Percentiles rank a stretch among this genome's conserved stretches.
phyloP scores from a whole-genome alignment of 2,113 vertebrate species.

The Tauraco erythrolophus region DNA sequence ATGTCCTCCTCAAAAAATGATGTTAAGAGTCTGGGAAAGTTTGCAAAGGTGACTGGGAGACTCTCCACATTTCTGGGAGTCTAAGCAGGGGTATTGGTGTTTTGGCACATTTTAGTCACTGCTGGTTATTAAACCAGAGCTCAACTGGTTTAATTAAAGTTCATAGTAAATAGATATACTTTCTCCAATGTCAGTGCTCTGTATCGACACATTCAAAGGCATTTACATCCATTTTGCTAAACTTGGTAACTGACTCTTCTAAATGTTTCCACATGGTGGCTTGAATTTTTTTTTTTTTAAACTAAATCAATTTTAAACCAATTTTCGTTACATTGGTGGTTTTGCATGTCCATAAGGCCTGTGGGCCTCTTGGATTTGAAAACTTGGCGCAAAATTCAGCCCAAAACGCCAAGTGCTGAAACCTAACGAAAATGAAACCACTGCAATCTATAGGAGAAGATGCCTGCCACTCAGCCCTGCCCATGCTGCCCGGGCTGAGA shows the following conservation, averaged over 20 bases:
- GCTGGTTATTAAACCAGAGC: background rate
- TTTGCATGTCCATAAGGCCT: slow-evolving; percentile 59
- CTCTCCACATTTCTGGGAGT: background rate
- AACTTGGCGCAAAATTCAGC: slow-evolving; percentile 22
- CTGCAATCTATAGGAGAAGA: background rate
- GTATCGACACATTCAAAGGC: slow-evolving; percentile 1
- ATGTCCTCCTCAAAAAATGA: background rate
- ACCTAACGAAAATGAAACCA: background rate
- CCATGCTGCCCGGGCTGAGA: background rate
- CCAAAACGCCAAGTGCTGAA: slow-evolving; percentile 45
- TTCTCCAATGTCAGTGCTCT: background rate
- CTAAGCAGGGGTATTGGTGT: background rate
- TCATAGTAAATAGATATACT: background rate
- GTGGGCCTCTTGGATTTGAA: slow-evolving; percentile 47
- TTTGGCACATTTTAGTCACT: background rate
- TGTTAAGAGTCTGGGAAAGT: background rate
- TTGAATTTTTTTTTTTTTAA: background rate
- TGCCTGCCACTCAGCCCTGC: background rate
- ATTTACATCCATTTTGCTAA: slow-evolving; percentile 45
- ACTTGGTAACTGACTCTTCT: slow-evolving; percentile 41
- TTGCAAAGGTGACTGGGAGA: background rate
- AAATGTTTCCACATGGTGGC: slow-evolving; percentile 64
- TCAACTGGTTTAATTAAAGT: slow-evolving; percentile 41
- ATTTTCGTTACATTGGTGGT: slow-evolving; percentile 63
- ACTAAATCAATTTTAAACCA: slow-evolving; percentile 66